A percentile compares a stretch with the other conserved stretches of the same genome.
Conservation (phyloP, 2,113 vertebrate genomes). For the Syngnathus floridae region DNA sequence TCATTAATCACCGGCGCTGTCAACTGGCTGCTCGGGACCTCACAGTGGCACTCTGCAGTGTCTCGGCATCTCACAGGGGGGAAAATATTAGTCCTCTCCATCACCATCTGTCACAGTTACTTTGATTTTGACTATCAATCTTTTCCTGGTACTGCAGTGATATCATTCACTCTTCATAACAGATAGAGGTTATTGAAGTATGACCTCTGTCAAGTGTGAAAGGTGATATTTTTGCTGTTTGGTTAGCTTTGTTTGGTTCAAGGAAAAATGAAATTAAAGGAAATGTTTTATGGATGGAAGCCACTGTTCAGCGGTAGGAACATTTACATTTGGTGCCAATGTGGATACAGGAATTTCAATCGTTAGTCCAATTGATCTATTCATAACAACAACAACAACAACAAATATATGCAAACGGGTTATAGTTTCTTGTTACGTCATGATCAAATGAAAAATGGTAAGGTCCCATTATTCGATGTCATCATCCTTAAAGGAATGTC, state of each 20-base stretch:
- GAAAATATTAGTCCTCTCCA: slow-evolving; percentile 54
- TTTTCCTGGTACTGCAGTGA: not conserved
- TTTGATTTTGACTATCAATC: slow-evolving; percentile 25
- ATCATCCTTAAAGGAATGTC: not conserved
- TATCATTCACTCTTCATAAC: not conserved
- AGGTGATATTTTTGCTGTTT: not conserved
- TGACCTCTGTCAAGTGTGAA: not conserved
- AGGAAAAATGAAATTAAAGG: not conserved
- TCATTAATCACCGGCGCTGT: slow-evolving; percentile 76
- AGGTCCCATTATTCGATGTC: too few relatives aligned
- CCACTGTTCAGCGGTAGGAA: not conserved
- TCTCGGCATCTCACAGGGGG: slow-evolving; percentile 39
- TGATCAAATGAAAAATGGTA: too few relatives aligned
- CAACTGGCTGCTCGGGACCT: slow-evolving; percentile 67
- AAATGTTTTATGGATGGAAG: not conserved
- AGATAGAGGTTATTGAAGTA: not conserved
- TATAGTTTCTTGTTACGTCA: too few relatives aligned
- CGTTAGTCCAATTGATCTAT: not conserved
- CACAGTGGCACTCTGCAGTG: slow-evolving; percentile 58
- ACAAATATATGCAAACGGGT: not conserved
- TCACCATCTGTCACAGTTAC: slow-evolving; percentile 28
- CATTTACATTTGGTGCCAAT: not conserved
- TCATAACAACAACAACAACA: not conserved
- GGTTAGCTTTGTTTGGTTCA: not conserved
- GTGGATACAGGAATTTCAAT: not conserved